A percentile compares a stretch with the other conserved stretches of the same genome.
phyloP scores from a whole-genome alignment of 2,888 invertebrate genomes.

The Eupeodes luniger region DNA sequence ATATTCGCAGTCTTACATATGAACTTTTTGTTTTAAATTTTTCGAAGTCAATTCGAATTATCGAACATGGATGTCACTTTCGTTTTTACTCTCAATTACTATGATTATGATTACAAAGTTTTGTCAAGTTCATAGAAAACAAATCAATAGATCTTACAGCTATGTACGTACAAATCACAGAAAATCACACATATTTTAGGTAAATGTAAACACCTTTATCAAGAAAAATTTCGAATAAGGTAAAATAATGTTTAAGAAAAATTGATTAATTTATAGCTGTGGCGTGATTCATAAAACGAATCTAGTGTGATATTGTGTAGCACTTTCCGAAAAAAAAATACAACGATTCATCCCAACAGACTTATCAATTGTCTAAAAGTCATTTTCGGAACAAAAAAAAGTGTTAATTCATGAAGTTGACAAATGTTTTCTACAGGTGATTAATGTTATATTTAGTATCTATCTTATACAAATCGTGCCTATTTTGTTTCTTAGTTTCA shows the following conservation, averaged over 20 bases:
- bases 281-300: neutral
- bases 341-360: neutral
- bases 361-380: neutral
- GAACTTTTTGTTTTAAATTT: no score
- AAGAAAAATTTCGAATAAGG: neutral
- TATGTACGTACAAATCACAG: no score
- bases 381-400: neutral
- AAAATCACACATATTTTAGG: no score
- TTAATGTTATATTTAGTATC: neutral
- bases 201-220: no score
- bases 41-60: no score
- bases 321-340: neutral
- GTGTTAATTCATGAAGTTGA: neutral
- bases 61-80: no score
- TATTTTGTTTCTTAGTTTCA: neutral
- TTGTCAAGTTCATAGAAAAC: no score
- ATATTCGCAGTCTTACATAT: no score
- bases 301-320: neutral
- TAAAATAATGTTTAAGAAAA: neutral
- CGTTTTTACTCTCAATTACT: no score
- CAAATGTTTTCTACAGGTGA: slow-evolving; percentile 13
- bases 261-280: neutral
- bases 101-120: no score
- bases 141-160: no score
- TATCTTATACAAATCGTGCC: neutral